Evolutionary conservation across 2,113 vertebrate species (phyloP), one percentile per base, ranked within the genome.

Genomic region (Sapayoa aenigma): DNA sequence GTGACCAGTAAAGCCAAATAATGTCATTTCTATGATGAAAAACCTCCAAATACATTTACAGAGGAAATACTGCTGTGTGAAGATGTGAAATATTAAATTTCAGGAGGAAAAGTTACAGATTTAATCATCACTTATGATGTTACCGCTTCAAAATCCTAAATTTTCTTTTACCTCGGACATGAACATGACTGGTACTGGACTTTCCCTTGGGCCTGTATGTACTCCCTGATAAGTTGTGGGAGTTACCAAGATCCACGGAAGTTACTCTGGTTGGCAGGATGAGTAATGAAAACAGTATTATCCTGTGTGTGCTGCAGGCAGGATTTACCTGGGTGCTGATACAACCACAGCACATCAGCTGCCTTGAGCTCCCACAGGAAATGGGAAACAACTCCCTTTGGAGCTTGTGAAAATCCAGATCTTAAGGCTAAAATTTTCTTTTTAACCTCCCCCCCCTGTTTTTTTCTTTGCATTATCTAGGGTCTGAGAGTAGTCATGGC

Each of bases 121-220:
- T 59, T 68, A 20, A 62, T 81, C 24, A 42, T 39, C 33, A 9
- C 12, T n/a, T n/a, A n/a, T 47, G 23, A 18, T 72, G 11, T 7
- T 82, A 7, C 4, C 2, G 11, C 19, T 71, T 59, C 58, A 21
- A 89, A 86, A 77, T 21, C 9, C 14, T 56, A 21, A 24, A 20
- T 59, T 72, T 63, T 19, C 22, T 56, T 67, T 50, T 47, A 33
- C 46, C 41, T 84, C 47, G 71, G 31, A n/a, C 35, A 18, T 55
- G 18, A 55, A 11, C 27, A 14, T 31, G 20, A 4, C 9, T 2
- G 14, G 18, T 39, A 13, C 31, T 52, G 6, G 14, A 37, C 24
- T 50, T 66, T 91, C 16, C n/a, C 4, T 2, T 27, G 24, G 2
- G 2, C 13, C 60, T 2, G 0, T 15, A 15, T 60, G 41, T 52